phyloP scores from a whole-genome alignment of 2,888 invertebrate species.

The Hermodice carunculata region DNA sequence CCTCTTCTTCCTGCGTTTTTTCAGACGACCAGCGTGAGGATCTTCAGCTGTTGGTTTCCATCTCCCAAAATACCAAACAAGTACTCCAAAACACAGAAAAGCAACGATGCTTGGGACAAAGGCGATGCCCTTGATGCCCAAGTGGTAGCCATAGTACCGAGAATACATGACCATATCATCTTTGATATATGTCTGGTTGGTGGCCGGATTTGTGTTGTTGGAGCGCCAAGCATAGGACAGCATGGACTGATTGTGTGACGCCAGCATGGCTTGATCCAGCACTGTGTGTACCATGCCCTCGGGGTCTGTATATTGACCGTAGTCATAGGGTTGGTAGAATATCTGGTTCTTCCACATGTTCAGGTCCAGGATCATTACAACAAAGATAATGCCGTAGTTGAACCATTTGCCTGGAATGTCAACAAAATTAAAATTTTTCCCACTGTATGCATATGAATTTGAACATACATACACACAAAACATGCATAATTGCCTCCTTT shows the following conservation, averaged over 20 bases:
- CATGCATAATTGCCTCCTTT: no score
- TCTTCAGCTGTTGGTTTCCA: conserved; percentile 25
- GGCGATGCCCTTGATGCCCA: conserved; percentile 70
- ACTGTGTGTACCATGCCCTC: conserved; percentile 65
- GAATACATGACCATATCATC: conserved; percentile 72
- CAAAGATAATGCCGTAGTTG: conserved; percentile 72
- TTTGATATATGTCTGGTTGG: conserved; percentile 65
- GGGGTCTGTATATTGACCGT: conserved; percentile 72
- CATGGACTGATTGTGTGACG: conserved; percentile 58
- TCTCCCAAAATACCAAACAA: conserved; percentile 60
- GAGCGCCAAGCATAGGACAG: conserved; percentile 69
- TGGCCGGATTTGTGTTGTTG: conserved; percentile 66
- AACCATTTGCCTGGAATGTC: conserved; percentile 72
- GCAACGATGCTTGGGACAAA: conserved; percentile 68
- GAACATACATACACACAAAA: no score
- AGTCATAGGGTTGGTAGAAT: conserved; percentile 71
- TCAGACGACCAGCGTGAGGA: conserved; percentile 25
- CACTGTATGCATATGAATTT: no score
- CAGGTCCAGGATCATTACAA: conserved; percentile 72
- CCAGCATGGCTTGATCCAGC: conserved; percentile 48
- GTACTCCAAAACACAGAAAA: conserved; percentile 57
- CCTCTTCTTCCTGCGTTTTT: conserved; percentile 21
- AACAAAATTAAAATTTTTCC: no score
- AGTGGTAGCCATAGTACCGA: conserved; percentile 68
- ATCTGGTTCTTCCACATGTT: conserved; percentile 75